Conservation (phyloP, 2,888 invertebrate species). For the Syrphus vitripennis region DNA sequence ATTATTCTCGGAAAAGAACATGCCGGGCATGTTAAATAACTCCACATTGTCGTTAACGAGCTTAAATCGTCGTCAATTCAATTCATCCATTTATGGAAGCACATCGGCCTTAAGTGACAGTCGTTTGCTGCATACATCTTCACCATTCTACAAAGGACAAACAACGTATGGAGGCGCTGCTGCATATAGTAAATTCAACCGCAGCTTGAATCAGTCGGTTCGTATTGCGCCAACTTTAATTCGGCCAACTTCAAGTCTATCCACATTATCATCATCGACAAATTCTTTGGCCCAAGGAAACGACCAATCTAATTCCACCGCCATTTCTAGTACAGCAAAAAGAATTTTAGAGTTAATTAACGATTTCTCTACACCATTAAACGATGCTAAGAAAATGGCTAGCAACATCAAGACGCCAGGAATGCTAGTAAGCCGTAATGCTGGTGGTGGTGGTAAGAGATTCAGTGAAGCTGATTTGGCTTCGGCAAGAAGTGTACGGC, state of each 20-base stretch:
- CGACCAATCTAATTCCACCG: slow-evolving; percentile 65
- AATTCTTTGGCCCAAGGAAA: slow-evolving; percentile 72
- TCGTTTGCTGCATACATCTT: slow-evolving; percentile 80
- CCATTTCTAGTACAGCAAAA: slow-evolving; percentile 85
- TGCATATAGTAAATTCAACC: slow-evolving; percentile 82
- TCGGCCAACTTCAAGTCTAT: slow-evolving; percentile 77
- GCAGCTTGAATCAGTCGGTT: slow-evolving; percentile 76
- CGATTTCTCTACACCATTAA: slow-evolving; percentile 90
- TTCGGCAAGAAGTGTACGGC: slow-evolving; percentile 73
- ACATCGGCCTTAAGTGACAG: slow-evolving; percentile 80
- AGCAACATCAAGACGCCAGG: slow-evolving; percentile 75
- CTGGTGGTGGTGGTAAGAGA: slow-evolving; percentile 71
- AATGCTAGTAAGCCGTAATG: slow-evolving; percentile 61
- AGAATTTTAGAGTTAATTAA: slow-evolving; percentile 91
- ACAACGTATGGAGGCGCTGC: slow-evolving; percentile 90
- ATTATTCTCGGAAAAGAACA: slow-evolving; percentile 76
- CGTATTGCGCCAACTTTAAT: slow-evolving; percentile 76
- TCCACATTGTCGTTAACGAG: slow-evolving; percentile 80
- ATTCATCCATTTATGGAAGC: slow-evolving; percentile 80
- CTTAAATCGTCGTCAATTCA: slow-evolving; percentile 78
- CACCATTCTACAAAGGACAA: slow-evolving; percentile 89
- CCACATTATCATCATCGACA: slow-evolving; percentile 75
- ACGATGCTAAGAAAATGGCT: slow-evolving; percentile 90
- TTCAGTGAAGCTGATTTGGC: slow-evolving; percentile 75
- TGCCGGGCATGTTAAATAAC: slow-evolving; percentile 76